A percentile compares a stretch with the other conserved stretches of the same genome.
Conservation (phyloP, 2,797 vertebrate species). For the Hippopotamyrus pictus region DNA sequence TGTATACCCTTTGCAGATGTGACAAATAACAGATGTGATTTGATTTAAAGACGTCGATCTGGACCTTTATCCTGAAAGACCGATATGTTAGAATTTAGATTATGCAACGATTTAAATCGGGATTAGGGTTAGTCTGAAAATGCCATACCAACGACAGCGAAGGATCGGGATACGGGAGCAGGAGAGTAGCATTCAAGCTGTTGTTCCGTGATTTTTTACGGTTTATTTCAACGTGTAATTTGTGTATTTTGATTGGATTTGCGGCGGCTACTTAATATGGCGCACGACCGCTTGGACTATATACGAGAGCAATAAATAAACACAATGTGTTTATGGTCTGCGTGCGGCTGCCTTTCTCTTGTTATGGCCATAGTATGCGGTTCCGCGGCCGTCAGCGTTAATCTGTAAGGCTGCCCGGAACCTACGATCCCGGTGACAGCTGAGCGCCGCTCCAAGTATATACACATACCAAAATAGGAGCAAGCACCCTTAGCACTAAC, state of each 20-base stretch:
- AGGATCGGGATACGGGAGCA: constrained; percentile 15
- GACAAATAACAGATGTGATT: background rate
- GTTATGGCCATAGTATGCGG: constrained; percentile 14
- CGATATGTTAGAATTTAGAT: constrained; percentile 4
- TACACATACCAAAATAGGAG: constrained; percentile 74
- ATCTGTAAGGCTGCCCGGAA: constrained; percentile 31
- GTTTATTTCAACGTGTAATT: background rate
- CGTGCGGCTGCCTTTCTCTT: background rate
- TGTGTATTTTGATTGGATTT: background rate
- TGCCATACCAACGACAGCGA: constrained; percentile 53
- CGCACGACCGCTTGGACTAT: background rate
- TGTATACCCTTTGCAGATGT: background rate
- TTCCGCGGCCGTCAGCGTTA: background rate
- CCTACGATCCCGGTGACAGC: constrained; percentile 32
- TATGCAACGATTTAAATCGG: constrained; percentile 49
- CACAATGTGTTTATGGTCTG: background rate
- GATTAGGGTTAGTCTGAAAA: constrained; percentile 52
- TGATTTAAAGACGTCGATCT: background rate
- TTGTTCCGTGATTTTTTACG: background rate
- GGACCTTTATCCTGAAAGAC: background rate
- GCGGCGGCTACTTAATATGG: constrained; percentile 18
- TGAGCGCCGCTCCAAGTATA: constrained; percentile 42
- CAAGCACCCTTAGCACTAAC: constrained; percentile 49
- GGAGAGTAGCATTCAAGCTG: background rate
- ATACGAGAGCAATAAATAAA: background rate